phyloP scores from a whole-genome alignment of 2,888 invertebrate species.

The Pogonocherus hispidulus region DNA sequence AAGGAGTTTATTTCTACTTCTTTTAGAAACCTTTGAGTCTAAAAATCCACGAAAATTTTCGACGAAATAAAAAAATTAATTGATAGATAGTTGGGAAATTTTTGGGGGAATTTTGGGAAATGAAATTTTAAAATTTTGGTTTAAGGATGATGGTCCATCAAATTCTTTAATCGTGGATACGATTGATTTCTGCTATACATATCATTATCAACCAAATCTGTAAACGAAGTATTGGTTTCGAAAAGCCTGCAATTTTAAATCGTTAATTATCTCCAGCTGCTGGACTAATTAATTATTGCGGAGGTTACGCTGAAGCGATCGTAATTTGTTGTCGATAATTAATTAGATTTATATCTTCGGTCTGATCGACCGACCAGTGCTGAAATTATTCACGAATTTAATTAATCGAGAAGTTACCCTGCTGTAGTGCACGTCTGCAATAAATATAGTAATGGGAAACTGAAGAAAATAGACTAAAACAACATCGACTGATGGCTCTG shows the following conservation, averaged over 20 bases:
- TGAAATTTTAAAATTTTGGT: no score
- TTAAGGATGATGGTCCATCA: no score
- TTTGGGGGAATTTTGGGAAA: no score
- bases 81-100: no score
- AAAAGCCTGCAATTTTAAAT: neutral
- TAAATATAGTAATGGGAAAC: neutral
- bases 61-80: no score
- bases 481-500: no score
- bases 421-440: neutral
- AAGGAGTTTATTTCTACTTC: no score
- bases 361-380: neutral
- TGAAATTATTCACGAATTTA: neutral
- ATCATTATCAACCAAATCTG: neutral
- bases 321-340: constrained; percentile 22
- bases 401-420: neutral
- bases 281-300: constrained; percentile 11
- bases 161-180: no score
- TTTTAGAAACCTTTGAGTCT: no score
- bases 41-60: no score
- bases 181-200: no score
- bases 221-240: neutral
- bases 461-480: no score
- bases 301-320: neutral
- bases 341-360: constrained; percentile 20
- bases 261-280: constrained; percentile 2